Evolutionary conservation across 1,140 invertebrate species (phyloP).

Genomic region (Apis florea): DNA sequence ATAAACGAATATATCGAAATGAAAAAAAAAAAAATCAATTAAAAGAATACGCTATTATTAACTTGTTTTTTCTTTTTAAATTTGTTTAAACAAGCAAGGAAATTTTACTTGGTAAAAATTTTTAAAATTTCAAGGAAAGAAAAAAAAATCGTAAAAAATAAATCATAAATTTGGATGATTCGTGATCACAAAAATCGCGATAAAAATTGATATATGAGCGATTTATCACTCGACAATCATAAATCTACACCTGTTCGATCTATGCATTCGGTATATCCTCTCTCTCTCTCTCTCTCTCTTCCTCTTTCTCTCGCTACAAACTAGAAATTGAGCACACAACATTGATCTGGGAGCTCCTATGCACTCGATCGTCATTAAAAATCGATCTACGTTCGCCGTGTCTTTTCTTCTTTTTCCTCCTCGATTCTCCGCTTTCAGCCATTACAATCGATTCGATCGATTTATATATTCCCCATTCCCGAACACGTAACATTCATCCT

Average conservation of each 20-base stretch:
- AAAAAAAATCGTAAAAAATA: not conserved
- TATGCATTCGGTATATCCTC: constrained; percentile 37
- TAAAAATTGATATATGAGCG: not conserved
- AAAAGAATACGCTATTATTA: too few relatives aligned
- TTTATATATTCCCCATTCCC: not conserved
- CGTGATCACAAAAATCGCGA: constrained; percentile 33
- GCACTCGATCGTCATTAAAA: constrained; percentile 19
- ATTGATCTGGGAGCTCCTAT: constrained; percentile 55
- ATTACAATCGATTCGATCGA: not conserved
- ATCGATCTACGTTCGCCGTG: constrained; percentile 24
- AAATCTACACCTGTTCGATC: constrained; percentile 31
- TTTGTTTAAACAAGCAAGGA: too few relatives aligned
- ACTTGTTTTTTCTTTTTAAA: too few relatives aligned
- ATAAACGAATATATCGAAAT: too few relatives aligned
- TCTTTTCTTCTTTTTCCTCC: not conserved
- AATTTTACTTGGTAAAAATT: not conserved
- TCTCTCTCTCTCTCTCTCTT: not conserved
- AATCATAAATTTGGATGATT: not conserved
- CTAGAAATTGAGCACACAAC: constrained; percentile 74
- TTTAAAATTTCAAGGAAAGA: not conserved
- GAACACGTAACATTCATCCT: not conserved
- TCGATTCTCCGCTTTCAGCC: not conserved
- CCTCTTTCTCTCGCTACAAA: constrained; percentile 55
- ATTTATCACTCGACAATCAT: constrained; percentile 6
- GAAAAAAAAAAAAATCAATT: too few relatives aligned